These are phyloP conservation scores for Hyla sarda DNA, from an alignment of 2,113 vertebrate genomes.

Conservation along the genomic window DNA sequence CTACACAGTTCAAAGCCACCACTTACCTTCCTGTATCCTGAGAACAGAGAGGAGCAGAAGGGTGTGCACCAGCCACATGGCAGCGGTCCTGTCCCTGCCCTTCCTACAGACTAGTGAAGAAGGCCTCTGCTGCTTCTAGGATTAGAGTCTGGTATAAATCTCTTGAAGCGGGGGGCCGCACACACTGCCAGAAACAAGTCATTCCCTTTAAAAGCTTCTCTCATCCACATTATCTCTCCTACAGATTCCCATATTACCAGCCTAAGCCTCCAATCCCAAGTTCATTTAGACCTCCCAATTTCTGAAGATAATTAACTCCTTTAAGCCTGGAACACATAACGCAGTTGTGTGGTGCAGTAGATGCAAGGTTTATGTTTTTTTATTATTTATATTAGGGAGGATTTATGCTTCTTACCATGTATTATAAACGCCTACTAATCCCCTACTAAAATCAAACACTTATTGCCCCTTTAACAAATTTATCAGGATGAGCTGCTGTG, in stretches of 20 bases:
- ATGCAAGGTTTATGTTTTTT: too few relatives aligned
- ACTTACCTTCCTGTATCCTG: constrained; percentile 52
- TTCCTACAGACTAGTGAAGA: neutral
- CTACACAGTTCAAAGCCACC: neutral
- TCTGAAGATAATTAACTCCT: constrained; percentile 13
- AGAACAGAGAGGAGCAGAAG: constrained; percentile 43
- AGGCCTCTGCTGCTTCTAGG: constrained; percentile 10
- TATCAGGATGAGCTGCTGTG: too few relatives aligned
- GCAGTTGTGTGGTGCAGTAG: neutral
- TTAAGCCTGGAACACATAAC: neutral
- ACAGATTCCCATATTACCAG: constrained; percentile 19
- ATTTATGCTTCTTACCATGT: too few relatives aligned
- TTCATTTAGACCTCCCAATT: neutral
- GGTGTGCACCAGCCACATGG: constrained; percentile 42
- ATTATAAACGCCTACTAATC: too few relatives aligned
- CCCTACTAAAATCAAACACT: too few relatives aligned
- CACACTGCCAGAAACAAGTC: constrained; percentile 38
- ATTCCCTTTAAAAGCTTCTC: constrained; percentile 53
- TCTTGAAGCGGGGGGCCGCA: constrained; percentile 8
- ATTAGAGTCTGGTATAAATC: constrained; percentile 48
- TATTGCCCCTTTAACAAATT: too few relatives aligned
- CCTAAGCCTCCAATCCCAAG: constrained; percentile 32
- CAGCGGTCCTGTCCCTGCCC: neutral
- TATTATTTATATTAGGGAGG: too few relatives aligned
- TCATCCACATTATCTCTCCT: constrained; percentile 50